These are phyloP conservation scores for Drosophila malerkotliana DNA, from an alignment of 1,140 invertebrate species.

Conservation along the genomic window DNA sequence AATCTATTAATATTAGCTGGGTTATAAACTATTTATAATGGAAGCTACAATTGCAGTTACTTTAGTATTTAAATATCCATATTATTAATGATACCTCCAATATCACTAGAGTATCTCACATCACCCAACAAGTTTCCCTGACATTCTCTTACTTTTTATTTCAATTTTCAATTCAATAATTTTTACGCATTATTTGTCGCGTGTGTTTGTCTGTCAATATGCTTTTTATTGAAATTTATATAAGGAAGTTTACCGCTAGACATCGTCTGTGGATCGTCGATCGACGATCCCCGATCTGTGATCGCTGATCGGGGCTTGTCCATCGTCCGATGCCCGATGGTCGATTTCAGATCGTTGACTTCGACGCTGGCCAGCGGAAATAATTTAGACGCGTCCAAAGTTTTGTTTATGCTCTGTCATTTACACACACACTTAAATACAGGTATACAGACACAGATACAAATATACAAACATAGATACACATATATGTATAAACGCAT, in stretches of 20 bases:
- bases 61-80: too few relatives aligned
- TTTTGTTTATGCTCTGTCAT: slow-evolving; percentile 65
- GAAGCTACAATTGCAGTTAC: too few relatives aligned
- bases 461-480: neutral
- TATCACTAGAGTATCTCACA: slow-evolving; percentile 2
- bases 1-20: too few relatives aligned
- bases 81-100: too few relatives aligned
- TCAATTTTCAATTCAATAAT: slow-evolving; percentile 81
- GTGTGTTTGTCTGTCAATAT: slow-evolving; percentile 62
- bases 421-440: slow-evolving; percentile 3
- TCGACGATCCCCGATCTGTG: slow-evolving; percentile 6
- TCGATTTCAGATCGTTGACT: slow-evolving; percentile 61
- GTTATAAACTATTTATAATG: too few relatives aligned
- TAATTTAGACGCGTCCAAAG: slow-evolving; percentile 69
- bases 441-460: slow-evolving; percentile 22
- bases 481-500: slow-evolving; percentile 15
- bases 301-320: slow-evolving; percentile 10
- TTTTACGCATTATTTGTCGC: slow-evolving; percentile 74
- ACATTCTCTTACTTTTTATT: slow-evolving; percentile 55
- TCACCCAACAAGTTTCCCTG: neutral
- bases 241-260: slow-evolving; percentile 73
- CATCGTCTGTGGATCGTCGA: slow-evolving; percentile 29
- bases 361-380: slow-evolving; percentile 57
- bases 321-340: slow-evolving; percentile 5
- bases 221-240: slow-evolving; percentile 75